Base-by-base conservation (phyloP, 2,888 invertebrate genomes). In the Apotomis turbidana region DNA sequence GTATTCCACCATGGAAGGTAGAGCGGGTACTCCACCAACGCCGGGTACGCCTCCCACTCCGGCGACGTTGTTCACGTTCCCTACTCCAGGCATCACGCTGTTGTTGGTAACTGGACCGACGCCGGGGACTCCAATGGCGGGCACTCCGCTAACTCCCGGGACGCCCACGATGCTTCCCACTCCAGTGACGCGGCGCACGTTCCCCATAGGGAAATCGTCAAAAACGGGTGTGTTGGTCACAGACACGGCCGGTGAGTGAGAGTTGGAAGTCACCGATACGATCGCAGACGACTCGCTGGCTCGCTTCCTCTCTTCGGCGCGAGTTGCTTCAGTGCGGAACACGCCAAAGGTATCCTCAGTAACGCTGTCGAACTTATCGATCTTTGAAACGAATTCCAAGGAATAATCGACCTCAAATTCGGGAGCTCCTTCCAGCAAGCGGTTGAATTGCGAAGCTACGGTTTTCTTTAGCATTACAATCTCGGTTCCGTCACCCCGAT, bases 401-500 rank as follows among this genome's bases (percentile, higher is more conserved):
- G 96, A 96, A 81, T 96, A 96, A 83, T 96, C 95, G 64, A 97
- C 95, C 83, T 97, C 97, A 70, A 96, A 95, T 86, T 96, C 97
- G n/a, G 97, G 97, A 68, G 96, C 96, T 81, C 96, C 97, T 83
- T 96, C 96, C 73, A 97, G 95, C 77, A 98, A 94, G 79, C 96
- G 95, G 67, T 96, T 90, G 81, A 98, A 95, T 85, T 98, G 98
- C 15, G 95, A 94, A 59, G 95, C 94, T 36, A 98, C 97, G 27
- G 96, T 93, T 83, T 96, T 96, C 88, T 97, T 97, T 85, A 98
- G 93, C 85, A 97, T 95, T 76, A 98, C 95, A 79, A 98, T 96
- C 90, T 98, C 98, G 5, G 96, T 95, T 41, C 96, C 96, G 85
- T 97, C 98, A 41, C 98, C 98, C 82, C 97, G 96, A 76, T 97